phyloP scores from a whole-genome alignment of 2,888 invertebrate genomes.

The Orthonychiurus folsomi region DNA sequence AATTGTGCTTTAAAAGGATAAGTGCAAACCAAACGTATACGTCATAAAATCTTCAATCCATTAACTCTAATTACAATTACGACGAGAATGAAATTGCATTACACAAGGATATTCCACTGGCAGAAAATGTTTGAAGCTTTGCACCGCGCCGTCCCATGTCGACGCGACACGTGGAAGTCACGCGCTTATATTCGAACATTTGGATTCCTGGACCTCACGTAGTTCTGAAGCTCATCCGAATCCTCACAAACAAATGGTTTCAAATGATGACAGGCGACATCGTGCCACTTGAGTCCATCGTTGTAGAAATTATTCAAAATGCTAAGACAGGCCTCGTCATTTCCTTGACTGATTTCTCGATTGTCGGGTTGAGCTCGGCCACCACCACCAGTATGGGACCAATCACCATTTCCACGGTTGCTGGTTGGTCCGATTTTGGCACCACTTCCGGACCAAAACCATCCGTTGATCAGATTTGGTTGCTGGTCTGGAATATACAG shows the following conservation, averaged over 20 bases:
- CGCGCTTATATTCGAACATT: constrained; percentile 44
- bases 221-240: constrained; percentile 75
- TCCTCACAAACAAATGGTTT: constrained; percentile 87
- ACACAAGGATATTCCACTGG: no score
- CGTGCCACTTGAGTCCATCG: constrained; percentile 58
- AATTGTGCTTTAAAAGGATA: no score
- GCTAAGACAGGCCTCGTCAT: constrained; percentile 76
- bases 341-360: constrained; percentile 59
- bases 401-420: constrained; percentile 80
- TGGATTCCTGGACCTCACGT: constrained; percentile 74
- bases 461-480: constrained; percentile 74
- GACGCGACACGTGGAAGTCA: neutral
- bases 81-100: no score
- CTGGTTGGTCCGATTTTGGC: constrained; percentile 78
- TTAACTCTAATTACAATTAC: no score
- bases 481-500: constrained; percentile 69
- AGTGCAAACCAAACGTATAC: no score
- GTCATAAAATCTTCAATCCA: no score
- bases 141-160: no score
- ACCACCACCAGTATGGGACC: constrained; percentile 86
- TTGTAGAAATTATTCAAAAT: constrained; percentile 86
- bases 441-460: constrained; percentile 88
- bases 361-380: constrained; percentile 80
- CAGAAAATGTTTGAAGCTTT: no score
- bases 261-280: constrained; percentile 86